Percentiles rank a stretch among this genome's conserved stretches.
These are phyloP conservation scores for Araneus ventricosus DNA, from an alignment of 1,140 invertebrate genomes.

Conservation along the genomic window DNA sequence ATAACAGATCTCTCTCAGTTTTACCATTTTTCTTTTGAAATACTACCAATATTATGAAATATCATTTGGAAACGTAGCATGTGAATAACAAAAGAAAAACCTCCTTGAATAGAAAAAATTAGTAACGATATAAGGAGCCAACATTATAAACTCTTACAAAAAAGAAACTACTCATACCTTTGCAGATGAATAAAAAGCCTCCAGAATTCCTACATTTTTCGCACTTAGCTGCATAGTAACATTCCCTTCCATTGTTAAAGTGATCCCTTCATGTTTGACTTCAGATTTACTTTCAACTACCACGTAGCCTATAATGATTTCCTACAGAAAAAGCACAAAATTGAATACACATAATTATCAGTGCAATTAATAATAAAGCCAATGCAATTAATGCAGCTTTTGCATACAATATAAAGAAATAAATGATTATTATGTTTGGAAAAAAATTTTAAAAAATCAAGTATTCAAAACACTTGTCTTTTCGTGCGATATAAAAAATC, in stretches of 20 bases:
- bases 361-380: too few relatives aligned
- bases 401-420: too few relatives aligned
- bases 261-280: conserved; percentile 94
- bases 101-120: not conserved
- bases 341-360: too few relatives aligned
- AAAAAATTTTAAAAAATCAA: too few relatives aligned
- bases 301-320: conserved; percentile 89
- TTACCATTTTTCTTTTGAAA: too few relatives aligned
- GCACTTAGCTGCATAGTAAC: conserved; percentile 95
- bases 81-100: not conserved
- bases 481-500: too few relatives aligned
- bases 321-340: conserved; percentile 82
- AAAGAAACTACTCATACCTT: conserved; percentile 82
- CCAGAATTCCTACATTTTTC: conserved; percentile 96
- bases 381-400: too few relatives aligned
- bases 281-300: conserved; percentile 89
- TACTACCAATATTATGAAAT: too few relatives aligned
- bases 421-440: too few relatives aligned
- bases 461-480: too few relatives aligned
- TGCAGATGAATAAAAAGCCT: conserved; percentile 93
- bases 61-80: not conserved
- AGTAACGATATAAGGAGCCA: not conserved
- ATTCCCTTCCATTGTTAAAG: conserved; percentile 90
- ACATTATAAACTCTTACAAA: not conserved
- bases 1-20: too few relatives aligned